A percentile compares a stretch with the other conserved stretches of the same genome.
These are phyloP conservation scores for Zaprionus davidi DNA, from an alignment of 1,140 invertebrate genomes.

Conservation along the genomic window DNA sequence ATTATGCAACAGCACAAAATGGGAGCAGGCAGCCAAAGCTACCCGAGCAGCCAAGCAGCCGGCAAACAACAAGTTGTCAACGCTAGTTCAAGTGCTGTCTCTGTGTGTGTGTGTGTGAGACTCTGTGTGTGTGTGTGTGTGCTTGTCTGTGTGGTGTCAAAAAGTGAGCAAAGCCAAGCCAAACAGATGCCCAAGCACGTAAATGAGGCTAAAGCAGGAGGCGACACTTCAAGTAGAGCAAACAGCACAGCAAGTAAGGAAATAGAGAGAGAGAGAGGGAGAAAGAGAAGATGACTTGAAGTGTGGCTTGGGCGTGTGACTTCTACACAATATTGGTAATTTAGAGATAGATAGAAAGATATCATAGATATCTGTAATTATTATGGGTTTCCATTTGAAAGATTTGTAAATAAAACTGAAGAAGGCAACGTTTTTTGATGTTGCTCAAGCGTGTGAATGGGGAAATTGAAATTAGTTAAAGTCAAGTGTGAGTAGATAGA, in stretches of 20 bases:
- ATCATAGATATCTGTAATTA: not conserved
- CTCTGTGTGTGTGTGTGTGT: not conserved
- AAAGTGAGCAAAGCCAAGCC: slow-evolving; percentile 41
- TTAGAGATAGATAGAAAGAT: not conserved
- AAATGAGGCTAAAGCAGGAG: slow-evolving; percentile 49
- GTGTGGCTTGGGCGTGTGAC: not conserved
- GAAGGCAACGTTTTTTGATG: not conserved
- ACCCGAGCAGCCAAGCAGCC: slow-evolving; percentile 2
- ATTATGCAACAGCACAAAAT: slow-evolving; percentile 53
- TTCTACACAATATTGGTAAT: not conserved
- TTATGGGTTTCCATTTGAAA: not conserved
- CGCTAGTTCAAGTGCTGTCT: slow-evolving; percentile 29
- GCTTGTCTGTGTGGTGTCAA: slow-evolving; percentile 27
- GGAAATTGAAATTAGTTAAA: slow-evolving; percentile 47
- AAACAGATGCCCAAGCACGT: slow-evolving; percentile 51
- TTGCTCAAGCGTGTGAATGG: slow-evolving; percentile 3
- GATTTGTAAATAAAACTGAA: not conserved
- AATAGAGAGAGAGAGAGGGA: not conserved
- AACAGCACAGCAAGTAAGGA: slow-evolving; percentile 2
- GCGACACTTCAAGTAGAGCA: slow-evolving; percentile 23
- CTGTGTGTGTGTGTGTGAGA: not conserved
- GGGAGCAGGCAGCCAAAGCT: slow-evolving; percentile 31
- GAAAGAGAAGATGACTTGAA: not conserved
- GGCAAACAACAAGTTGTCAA: slow-evolving; percentile 46
- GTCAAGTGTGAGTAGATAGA: not conserved